These are phyloP conservation scores for Phaethon lepturus DNA, from an alignment of 2,113 vertebrate species.

Conservation along the genomic window DNA sequence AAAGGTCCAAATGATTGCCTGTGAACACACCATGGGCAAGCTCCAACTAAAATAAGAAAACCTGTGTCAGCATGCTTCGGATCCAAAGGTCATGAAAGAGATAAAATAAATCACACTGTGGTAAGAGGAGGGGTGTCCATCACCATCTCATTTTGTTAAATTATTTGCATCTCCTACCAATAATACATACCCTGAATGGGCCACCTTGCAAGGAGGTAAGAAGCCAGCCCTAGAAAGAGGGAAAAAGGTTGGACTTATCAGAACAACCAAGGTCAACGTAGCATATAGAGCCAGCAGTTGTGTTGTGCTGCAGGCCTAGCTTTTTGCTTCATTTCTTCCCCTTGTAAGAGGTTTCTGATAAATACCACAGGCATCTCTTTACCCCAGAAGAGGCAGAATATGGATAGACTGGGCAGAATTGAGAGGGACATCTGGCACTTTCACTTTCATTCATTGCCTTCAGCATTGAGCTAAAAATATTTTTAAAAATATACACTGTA, in stretches of 20 bases:
- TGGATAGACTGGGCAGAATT: background rate
- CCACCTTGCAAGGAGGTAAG: background rate
- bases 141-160: background rate
- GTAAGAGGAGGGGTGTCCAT: background rate
- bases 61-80: background rate
- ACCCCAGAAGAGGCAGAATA: background rate
- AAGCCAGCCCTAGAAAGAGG: background rate
- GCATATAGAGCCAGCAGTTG: background rate
- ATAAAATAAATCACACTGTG: background rate
- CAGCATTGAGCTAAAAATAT: slow-evolving; percentile 36
- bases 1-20: background rate
- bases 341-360: background rate
- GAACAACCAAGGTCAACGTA: background rate
- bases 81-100: background rate
- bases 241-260: background rate
- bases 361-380: background rate
- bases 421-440: background rate
- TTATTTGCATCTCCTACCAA: background rate
- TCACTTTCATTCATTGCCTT: background rate
- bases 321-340: background rate
- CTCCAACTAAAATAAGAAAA: background rate
- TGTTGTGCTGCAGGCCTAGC: background rate
- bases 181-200: background rate
- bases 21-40: background rate
- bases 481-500: background rate